Conservation (phyloP, 1,140 invertebrate genomes). For the Teleopsis dalmanni region DNA sequence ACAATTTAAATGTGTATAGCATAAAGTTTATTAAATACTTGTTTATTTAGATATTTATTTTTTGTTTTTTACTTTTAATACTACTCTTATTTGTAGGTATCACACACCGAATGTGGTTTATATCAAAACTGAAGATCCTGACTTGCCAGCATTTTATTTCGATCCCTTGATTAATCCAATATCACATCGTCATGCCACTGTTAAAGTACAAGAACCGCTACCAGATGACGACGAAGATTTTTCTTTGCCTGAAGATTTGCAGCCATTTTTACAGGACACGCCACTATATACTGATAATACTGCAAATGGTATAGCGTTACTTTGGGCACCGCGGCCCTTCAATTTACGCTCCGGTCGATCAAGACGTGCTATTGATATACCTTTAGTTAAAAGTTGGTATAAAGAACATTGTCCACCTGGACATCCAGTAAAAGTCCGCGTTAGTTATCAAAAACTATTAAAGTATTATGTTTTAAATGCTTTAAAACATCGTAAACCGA, state of each 20-base stretch:
- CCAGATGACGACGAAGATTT: conserved; percentile 96
- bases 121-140: conserved; percentile 99
- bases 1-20: too few species aligned
- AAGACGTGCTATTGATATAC: conserved; percentile 90
- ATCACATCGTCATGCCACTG: conserved; percentile 77
- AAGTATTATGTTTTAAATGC: conserved; percentile 99
- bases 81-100: conserved; percentile 64
- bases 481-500: conserved; percentile 92
- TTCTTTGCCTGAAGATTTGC: conserved; percentile 78
- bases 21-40: too few species aligned
- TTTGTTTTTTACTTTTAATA: not conserved
- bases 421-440: conserved; percentile 97
- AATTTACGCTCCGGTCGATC: conserved; percentile 86
- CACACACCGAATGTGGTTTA: conserved; percentile 98
- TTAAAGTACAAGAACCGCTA: conserved; percentile 66
- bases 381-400: conserved; percentile 96
- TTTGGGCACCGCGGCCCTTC: conserved; percentile 98
- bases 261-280: conserved; percentile 89
- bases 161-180: conserved; percentile 99
- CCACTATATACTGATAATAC: conserved; percentile 98
- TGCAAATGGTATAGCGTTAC: conserved; percentile 95
- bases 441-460: conserved; percentile 97
- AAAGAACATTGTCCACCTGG: conserved; percentile 96
- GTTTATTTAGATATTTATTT: too few species aligned
- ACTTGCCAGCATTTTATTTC: conserved; percentile 99